These are phyloP conservation scores for Xanthorhoe spadicearia DNA, from an alignment of 2,888 invertebrate genomes.

Conservation along the genomic window DNA sequence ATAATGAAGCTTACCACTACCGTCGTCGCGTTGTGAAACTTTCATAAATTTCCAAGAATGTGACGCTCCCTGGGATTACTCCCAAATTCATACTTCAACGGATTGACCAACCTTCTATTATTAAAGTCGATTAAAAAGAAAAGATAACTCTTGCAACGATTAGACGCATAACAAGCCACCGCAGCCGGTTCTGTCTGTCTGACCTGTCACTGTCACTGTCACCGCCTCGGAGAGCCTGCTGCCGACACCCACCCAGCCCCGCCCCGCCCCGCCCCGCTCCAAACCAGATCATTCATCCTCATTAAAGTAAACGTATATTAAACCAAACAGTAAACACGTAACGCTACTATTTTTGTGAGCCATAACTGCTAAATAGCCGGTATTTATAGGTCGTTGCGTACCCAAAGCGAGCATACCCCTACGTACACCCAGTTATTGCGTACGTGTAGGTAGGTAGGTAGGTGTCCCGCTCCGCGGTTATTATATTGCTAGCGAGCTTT, in stretches of 20 bases:
- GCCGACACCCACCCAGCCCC: neutral
- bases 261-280: neutral
- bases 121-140: too few species aligned
- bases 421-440: neutral
- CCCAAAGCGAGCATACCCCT: neutral
- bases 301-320: conserved; percentile 14
- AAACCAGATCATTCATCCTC: conserved; percentile 4
- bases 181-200: too few species aligned
- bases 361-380: conserved; percentile 7
- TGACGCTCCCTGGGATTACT: too few species aligned
- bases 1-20: too few species aligned
- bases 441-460: neutral
- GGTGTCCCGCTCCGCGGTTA: neutral
- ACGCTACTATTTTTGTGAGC: conserved; percentile 19
- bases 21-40: too few species aligned
- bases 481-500: neutral
- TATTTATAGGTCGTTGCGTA: conserved; percentile 15
- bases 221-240: too few species aligned
- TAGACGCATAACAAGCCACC: too few species aligned
- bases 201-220: too few species aligned
- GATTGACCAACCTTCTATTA: too few species aligned
- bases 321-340: conserved; percentile 14
- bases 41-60: too few species aligned
- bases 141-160: too few species aligned
- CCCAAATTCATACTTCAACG: too few species aligned